Evolutionary conservation across 2,888 invertebrate species (phyloP).

Genomic region (Parnassius mnemosyne): DNA sequence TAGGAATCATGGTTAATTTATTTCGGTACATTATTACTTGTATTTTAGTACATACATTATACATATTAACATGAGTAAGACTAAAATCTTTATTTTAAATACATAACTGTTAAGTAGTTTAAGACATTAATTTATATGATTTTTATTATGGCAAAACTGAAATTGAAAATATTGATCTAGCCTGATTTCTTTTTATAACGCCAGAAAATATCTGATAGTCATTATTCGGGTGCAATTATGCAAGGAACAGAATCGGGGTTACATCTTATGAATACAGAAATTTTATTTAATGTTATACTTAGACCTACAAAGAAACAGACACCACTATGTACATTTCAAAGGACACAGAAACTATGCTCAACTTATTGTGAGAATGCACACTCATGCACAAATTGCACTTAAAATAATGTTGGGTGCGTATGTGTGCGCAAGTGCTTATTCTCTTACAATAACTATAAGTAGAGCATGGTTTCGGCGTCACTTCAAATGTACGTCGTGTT

Average conservation of each 20-base stretch:
- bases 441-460: too few relatives aligned
- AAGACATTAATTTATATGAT: not conserved
- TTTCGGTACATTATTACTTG: not conserved
- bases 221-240: not conserved
- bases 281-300: conserved; percentile 13
- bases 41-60: not conserved
- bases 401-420: too few relatives aligned
- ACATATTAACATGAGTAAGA: conserved; percentile 7
- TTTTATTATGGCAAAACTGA: not conserved
- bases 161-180: conserved; percentile 3
- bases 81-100: conserved; percentile 4
- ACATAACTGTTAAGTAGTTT: not conserved
- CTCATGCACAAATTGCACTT: too few relatives aligned
- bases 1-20: conserved; percentile 8
- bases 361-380: too few relatives aligned
- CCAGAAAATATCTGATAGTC: not conserved
- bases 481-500: too few relatives aligned
- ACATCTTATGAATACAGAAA: not conserved
- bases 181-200: not conserved
- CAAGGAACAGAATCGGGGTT: not conserved
- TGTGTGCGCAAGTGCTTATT: too few relatives aligned
- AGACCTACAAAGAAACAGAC: too few relatives aligned
- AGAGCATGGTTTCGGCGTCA: too few relatives aligned
- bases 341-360: too few relatives aligned
- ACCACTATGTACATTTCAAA: too few relatives aligned